Conservation (phyloP, 2,888 invertebrate species). For the Aporophyla nigra region DNA sequence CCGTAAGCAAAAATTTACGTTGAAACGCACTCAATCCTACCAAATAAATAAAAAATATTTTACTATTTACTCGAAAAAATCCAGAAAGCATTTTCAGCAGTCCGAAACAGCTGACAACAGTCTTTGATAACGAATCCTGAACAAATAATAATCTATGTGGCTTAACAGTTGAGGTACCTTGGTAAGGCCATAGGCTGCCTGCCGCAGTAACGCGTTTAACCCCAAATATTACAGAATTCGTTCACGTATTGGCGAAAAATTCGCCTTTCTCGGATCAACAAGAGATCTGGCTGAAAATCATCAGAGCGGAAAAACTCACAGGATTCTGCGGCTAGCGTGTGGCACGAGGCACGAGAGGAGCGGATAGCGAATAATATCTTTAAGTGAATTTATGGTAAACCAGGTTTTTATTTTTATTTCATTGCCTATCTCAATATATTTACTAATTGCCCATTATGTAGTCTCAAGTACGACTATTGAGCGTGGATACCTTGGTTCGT, state of each 20-base stretch:
- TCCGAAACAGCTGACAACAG: slow-evolving; percentile 44
- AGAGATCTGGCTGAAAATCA: slow-evolving; percentile 87
- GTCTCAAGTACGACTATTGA: no score
- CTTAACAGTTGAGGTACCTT: slow-evolving; percentile 63
- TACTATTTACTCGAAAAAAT: slow-evolving; percentile 33
- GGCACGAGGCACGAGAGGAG: slow-evolving; percentile 53
- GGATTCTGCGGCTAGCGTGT: slow-evolving; percentile 70
- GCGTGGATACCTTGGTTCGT: no score
- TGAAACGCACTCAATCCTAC: not conserved
- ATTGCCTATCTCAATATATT: no score
- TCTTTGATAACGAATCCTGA: slow-evolving; percentile 68
- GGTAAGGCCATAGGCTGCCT: slow-evolving; percentile 67
- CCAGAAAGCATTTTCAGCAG: slow-evolving; percentile 3
- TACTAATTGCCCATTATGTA: no score
- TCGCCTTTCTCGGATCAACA: slow-evolving; percentile 88
- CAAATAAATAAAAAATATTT: slow-evolving; percentile 18
- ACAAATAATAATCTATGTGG: slow-evolving; percentile 70
- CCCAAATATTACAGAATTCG: slow-evolving; percentile 80
- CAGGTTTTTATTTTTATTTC: no score
- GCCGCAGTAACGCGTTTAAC: slow-evolving; percentile 65
- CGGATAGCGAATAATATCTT: not conserved
- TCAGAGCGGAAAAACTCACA: slow-evolving; percentile 87
- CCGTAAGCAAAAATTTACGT: slow-evolving; percentile 1
- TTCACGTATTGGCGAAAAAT: slow-evolving; percentile 86
- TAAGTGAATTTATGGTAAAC: no score